These are phyloP conservation scores for Callocephalon fimbriatum DNA, from an alignment of 2,113 vertebrate genomes.

Conservation along the genomic window DNA sequence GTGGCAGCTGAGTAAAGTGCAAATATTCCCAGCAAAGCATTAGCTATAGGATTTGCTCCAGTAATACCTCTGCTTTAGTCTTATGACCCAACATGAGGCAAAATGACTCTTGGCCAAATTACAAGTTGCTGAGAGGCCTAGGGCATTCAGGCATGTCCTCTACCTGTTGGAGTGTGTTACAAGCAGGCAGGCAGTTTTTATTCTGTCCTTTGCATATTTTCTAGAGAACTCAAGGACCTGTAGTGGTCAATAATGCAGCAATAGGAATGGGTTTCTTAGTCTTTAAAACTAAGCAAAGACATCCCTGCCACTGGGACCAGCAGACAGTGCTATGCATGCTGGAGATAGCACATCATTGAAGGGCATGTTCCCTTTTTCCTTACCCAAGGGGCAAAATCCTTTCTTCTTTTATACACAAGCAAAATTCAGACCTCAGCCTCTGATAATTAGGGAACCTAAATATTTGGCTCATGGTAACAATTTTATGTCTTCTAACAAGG, in stretches of 20 bases:
- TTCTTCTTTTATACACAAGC: neutral
- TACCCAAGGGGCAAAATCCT: neutral
- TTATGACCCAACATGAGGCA: slow-evolving; percentile 49
- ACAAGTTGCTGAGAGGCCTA: slow-evolving; percentile 33
- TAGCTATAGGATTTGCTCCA: slow-evolving; percentile 56
- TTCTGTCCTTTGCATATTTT: neutral
- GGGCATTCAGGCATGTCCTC: slow-evolving; percentile 28
- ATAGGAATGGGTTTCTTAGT: neutral
- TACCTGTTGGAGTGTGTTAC: slow-evolving; percentile 9
- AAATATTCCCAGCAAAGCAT: slow-evolving; percentile 14
- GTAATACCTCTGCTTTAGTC: slow-evolving; percentile 43
- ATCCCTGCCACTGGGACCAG: neutral
- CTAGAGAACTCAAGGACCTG: neutral
- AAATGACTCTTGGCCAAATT: slow-evolving; percentile 27
- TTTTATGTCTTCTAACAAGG: slow-evolving; percentile 55
- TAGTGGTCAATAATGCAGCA: neutral
- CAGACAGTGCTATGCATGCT: neutral
- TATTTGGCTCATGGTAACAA: slow-evolving; percentile 15
- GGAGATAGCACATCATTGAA: neutral
- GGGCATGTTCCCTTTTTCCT: neutral
- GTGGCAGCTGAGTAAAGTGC: neutral
- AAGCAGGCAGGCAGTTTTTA: neutral
- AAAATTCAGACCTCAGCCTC: neutral
- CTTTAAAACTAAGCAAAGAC: neutral
- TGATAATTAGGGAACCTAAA: slow-evolving; percentile 7